Conservation (phyloP, 2,888 invertebrate species). For the Mythimna pallens region DNA sequence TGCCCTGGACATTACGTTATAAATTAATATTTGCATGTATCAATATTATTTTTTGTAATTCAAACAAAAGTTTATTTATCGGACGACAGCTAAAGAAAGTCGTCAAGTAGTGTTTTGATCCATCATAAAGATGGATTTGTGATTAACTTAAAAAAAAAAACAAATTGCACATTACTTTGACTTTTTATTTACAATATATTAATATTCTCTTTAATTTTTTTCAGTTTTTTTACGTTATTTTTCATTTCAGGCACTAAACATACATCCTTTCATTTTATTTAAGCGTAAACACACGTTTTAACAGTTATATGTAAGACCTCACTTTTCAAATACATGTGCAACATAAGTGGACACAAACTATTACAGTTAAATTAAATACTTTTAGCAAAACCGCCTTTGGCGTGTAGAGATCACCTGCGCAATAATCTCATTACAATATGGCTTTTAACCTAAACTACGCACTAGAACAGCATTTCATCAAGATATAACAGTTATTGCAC, state of each 20-base stretch:
- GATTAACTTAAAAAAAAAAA: constrained; percentile 57
- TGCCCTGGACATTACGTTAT: neutral
- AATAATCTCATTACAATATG: constrained; percentile 83
- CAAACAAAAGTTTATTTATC: neutral
- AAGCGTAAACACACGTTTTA: constrained; percentile 78
- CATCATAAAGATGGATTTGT: neutral
- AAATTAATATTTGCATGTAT: too few relatives aligned
- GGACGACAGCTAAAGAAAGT: neutral
- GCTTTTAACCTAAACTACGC: constrained; percentile 73
- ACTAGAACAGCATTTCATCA: constrained; percentile 70
- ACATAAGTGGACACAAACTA: constrained; percentile 67
- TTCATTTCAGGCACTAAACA: constrained; percentile 86
- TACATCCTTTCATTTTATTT: constrained; percentile 71
- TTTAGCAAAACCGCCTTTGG: constrained; percentile 80
- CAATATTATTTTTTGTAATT: too few relatives aligned
- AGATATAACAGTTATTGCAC: constrained; percentile 74
- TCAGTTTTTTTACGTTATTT: constrained; percentile 76
- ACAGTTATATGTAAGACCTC: constrained; percentile 78
- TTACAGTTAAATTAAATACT: constrained; percentile 73
- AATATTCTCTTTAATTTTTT: constrained; percentile 86
- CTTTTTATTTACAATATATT: constrained; percentile 90
- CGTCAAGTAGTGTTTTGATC: neutral
- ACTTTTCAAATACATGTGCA: constrained; percentile 77
- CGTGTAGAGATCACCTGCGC: constrained; percentile 80
- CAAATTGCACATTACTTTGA: constrained; percentile 73